Conservation (phyloP, 2,888 invertebrate genomes). For the Sericinus montela region DNA sequence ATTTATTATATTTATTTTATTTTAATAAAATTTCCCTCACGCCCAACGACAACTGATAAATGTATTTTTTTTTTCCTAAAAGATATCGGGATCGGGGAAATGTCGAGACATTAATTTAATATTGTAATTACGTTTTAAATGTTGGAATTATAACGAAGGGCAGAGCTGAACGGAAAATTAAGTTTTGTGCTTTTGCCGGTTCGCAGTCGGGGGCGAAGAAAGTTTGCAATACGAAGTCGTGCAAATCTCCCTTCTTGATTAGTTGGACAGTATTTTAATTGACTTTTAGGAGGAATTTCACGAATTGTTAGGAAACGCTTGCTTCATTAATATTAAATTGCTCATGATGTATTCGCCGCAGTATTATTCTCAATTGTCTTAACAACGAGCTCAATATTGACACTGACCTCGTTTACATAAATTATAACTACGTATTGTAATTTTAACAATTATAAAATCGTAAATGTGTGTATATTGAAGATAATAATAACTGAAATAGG, state of each 20-base stretch:
- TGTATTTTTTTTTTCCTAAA: too few species aligned
- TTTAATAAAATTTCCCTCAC: too few species aligned
- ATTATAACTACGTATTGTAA: too few species aligned
- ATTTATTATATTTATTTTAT: too few species aligned
- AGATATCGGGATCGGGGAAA: not conserved
- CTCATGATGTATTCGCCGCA: not conserved
- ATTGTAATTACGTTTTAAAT: slow-evolving; percentile 8
- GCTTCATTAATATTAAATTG: not conserved
- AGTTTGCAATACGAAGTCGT: slow-evolving; percentile 3
- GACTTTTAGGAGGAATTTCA: slow-evolving; percentile 11
- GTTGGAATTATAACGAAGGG: slow-evolving; percentile 6
- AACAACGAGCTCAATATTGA: too few species aligned
- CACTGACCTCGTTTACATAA: too few species aligned
- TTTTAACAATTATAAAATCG: too few species aligned
- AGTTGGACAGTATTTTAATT: slow-evolving; percentile 22
- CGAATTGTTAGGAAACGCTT: not conserved
- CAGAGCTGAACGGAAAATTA: slow-evolving; percentile 7
- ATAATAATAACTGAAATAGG: too few species aligned
- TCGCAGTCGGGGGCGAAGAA: not conserved
- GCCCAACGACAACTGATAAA: too few species aligned
- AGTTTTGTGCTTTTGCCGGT: slow-evolving; percentile 10
- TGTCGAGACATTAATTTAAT: slow-evolving; percentile 12
- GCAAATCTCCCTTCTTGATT: slow-evolving; percentile 17
- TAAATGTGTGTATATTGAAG: too few species aligned
- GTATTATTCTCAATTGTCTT: not conserved